Base-by-base conservation (phyloP, 2,888 invertebrate genomes). In the Cryptocephalus primarius region DNA sequence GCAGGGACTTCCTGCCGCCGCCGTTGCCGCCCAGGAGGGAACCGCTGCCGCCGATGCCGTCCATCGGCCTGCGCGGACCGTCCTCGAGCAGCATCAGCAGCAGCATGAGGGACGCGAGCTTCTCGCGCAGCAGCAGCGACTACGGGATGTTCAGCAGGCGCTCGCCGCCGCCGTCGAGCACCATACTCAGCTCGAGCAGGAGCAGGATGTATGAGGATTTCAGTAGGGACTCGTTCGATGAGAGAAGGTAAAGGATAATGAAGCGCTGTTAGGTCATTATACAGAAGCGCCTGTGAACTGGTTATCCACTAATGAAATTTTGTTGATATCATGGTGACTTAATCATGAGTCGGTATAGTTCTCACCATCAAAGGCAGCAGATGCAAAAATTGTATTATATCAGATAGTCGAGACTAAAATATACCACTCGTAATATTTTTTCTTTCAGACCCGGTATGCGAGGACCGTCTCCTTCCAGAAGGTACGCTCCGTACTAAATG, bases 181-280 rank as follows among this genome's bases (percentile, higher is more conserved):
- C 62, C 32, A 59, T 61, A 34, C 58, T 68, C 54, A 60, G 64
- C 41, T 64, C 69, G n/a, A 64, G 67, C 9, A 60, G 69, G 38
- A 67, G 68, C 75, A 80, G 84, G 63, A 83, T 87, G 76, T 88
- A 87, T 71, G 88, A 89, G 73, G 88, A 88, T 72, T 89, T 88
- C 70, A 88, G 88, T 72, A 78, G 88, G 58, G 88, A 89, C 73
- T 84, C 87, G 42, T 89, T 88, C 72, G 88, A 89, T 72, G 88
- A 89, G 64, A 82, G 88, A 71, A 82, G 84, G 84, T 84, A 72
- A 73, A 70, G 51, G 34, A 42, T 32, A 33, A 41, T 43, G 10
- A 33, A 33, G 33, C 14, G 14, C 33, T 36, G 33, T 39, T 40
- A 40, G 11, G 32, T 8, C 42, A n/a, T 41, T 44, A 40, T 22